Conservation (phyloP, 2,797 vertebrate genomes). For the Sebastiscus albofasciatus region DNA sequence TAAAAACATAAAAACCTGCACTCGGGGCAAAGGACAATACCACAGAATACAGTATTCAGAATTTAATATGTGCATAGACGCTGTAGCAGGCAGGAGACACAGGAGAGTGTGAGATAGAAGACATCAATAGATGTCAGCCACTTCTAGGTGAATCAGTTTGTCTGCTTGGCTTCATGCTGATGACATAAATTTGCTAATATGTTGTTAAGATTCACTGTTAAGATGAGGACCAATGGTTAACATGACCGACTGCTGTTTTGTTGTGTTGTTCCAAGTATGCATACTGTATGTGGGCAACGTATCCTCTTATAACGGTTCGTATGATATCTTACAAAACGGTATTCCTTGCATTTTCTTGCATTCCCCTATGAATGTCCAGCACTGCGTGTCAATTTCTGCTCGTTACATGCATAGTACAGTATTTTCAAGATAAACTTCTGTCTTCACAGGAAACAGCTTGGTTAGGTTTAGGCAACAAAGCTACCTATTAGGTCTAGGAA, state of each 20-base stretch:
- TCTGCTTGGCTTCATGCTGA: neutral
- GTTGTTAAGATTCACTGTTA: neutral
- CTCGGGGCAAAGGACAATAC: neutral
- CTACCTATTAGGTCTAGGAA: no score
- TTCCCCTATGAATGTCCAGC: neutral
- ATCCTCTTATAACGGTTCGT: no score
- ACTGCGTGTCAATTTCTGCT: neutral
- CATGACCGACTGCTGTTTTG: neutral
- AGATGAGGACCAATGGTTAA: neutral
- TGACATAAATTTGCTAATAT: neutral
- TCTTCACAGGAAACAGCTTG: no score
- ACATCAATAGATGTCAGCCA: neutral
- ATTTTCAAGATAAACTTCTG: neutral
- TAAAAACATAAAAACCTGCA: neutral
- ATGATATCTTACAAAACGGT: neutral
- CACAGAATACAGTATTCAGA: neutral
- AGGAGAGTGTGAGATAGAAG: neutral
- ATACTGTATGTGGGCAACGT: neutral
- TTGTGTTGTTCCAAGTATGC: neutral
- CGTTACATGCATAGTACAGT: neutral
- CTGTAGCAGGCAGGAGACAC: neutral
- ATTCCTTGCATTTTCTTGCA: rapidly evolving
- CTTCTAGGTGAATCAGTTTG: neutral
- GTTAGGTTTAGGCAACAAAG: no score
- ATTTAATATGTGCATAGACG: neutral